Evolutionary conservation across 2,113 vertebrate genomes (phyloP).

Genomic region (Equus przewalskii): DNA sequence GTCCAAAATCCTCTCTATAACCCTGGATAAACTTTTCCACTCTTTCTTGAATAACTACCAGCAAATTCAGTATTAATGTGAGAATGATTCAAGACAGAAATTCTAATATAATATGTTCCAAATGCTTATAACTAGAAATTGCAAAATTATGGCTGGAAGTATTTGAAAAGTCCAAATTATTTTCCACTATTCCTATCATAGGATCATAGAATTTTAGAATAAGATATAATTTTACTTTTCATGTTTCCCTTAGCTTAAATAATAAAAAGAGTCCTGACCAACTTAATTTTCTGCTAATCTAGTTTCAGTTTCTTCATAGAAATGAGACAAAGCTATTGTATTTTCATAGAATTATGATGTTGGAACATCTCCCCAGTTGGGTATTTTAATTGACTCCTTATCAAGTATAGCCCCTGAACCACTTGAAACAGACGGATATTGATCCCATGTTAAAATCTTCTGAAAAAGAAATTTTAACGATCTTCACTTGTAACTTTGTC

Average conservation of each 20-base stretch:
- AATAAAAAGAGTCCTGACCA: background rate
- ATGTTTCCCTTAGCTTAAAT: constrained; percentile 54
- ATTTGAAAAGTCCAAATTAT: constrained; percentile 61
- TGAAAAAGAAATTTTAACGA: background rate
- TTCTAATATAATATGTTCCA: constrained; percentile 51
- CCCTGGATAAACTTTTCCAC: background rate
- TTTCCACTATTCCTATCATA: constrained; percentile 48
- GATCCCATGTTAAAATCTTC: background rate
- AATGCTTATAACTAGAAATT: constrained; percentile 57
- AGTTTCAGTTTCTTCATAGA: constrained; percentile 65
- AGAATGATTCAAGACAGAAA: constrained; percentile 28
- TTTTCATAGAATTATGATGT: background rate
- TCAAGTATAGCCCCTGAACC: background rate
- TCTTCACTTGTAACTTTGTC: background rate
- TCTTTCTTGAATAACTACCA: constrained; percentile 52
- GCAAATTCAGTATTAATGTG: constrained; percentile 32
- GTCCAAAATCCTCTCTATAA: background rate
- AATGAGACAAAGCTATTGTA: background rate
- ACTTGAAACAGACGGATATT: background rate
- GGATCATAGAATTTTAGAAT: constrained; percentile 54
- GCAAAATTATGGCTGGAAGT: constrained; percentile 50
- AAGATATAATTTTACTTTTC: constrained; percentile 60
- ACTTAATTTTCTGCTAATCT: constrained; percentile 55
- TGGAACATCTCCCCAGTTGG: background rate
- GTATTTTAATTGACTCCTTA: background rate